These are phyloP conservation scores for Pteronura brasiliensis DNA, from an alignment of 2,113 vertebrate species.

Conservation along the genomic window DNA sequence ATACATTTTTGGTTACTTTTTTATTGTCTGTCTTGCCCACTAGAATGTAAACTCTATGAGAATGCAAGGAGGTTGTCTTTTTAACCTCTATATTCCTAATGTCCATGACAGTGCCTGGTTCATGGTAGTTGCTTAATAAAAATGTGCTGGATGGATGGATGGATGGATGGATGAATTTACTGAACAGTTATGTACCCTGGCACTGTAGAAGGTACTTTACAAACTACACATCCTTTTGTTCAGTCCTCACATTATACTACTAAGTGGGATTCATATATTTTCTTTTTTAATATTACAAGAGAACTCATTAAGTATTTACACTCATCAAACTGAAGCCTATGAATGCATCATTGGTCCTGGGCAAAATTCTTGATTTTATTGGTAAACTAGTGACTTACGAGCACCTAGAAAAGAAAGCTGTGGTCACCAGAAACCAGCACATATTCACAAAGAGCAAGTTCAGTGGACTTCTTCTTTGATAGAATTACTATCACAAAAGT, in stretches of 20 bases:
- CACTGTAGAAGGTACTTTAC: not conserved
- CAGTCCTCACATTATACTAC: not conserved
- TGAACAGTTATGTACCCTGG: not conserved
- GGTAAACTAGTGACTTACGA: not conserved
- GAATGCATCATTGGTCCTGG: not conserved
- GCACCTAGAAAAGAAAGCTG: not conserved
- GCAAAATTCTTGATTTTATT: not conserved
- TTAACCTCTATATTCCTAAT: not conserved
- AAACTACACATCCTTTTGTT: not conserved
- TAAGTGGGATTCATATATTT: not conserved
- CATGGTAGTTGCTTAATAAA: not conserved
- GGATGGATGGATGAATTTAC: not conserved
- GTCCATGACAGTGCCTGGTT: not conserved
- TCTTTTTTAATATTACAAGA: not conserved
- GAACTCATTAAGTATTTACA: not conserved
- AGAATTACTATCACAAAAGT: not conserved
- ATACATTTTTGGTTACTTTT: not conserved
- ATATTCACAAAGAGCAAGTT: not conserved
- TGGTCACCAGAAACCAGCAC: not conserved
- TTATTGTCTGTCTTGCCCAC: not conserved
- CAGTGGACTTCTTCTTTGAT: not conserved
- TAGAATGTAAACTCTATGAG: not conserved
- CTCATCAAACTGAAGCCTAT: not conserved
- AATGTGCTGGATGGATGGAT: not conserved
- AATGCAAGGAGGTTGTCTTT: not conserved